A percentile compares a stretch with the other conserved stretches of the same genome.
phyloP scores from a whole-genome alignment of 2,113 vertebrate species.

The Xyrauchen texanus region DNA sequence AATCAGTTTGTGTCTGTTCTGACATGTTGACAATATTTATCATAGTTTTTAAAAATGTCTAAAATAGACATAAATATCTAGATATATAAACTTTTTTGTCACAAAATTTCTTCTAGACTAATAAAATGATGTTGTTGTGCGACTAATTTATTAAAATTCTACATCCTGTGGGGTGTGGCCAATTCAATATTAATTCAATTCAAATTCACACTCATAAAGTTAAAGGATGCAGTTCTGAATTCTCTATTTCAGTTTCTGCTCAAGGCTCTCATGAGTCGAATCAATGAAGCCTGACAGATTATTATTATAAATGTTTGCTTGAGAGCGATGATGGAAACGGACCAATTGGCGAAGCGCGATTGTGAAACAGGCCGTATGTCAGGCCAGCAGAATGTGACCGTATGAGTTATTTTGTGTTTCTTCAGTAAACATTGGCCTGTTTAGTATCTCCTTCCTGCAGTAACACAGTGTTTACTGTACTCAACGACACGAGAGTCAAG shows the following conservation, averaged over 20 bases:
- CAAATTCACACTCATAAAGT: not conserved
- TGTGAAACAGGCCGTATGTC: conserved; percentile 3
- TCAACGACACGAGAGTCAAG: not conserved
- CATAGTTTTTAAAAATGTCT: no score
- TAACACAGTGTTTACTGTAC: not conserved
- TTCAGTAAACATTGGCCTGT: conserved; percentile 34
- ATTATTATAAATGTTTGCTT: conserved; percentile 46
- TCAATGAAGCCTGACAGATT: conserved; percentile 30
- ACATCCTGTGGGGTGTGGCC: not conserved
- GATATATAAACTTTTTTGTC: no score
- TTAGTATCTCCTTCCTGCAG: not conserved
- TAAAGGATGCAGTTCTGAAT: not conserved
- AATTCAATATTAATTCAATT: no score
- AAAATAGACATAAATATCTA: no score
- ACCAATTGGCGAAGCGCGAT: conserved; percentile 10
- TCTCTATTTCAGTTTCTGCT: conserved; percentile 10
- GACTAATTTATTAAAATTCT: no score
- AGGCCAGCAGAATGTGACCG: conserved; percentile 23
- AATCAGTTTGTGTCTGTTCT: no score
- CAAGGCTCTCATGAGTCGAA: conserved; percentile 14
- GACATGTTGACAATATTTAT: no score
- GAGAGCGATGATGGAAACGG: conserved; percentile 22
- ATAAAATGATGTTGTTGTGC: no score
- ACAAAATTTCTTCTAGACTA: no score
- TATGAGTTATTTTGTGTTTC: conserved; percentile 31